Conservation (phyloP, 2,797 vertebrate species). For the Cossypha niveicapilla region DNA sequence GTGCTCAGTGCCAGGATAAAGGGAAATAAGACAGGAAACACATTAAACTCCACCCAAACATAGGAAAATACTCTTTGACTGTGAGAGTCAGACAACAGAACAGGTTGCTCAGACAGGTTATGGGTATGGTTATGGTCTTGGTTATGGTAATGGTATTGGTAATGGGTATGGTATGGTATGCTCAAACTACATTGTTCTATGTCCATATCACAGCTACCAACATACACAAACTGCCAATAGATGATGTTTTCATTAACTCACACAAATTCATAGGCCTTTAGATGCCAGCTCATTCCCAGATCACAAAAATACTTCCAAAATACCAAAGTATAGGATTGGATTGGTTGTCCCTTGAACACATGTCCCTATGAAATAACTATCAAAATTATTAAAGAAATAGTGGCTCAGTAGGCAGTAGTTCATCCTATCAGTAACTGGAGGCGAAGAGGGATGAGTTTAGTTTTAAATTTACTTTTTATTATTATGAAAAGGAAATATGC, state of each 20-base stretch:
- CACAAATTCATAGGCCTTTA: background rate
- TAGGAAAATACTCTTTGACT: background rate
- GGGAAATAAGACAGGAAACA: background rate
- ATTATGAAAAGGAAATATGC: background rate
- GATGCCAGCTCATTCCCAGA: background rate
- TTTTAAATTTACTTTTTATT: background rate
- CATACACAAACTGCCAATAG: background rate
- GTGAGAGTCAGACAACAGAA: background rate
- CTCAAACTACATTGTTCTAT: background rate
- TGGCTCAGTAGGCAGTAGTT: background rate
- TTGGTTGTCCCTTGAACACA: rapidly evolving
- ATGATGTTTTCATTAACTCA: background rate
- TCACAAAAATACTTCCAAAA: background rate
- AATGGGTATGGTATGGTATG: background rate
- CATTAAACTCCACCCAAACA: background rate
- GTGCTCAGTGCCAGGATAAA: background rate
- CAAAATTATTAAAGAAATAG: background rate
- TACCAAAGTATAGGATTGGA: rapidly evolving
- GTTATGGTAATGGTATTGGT: too few species aligned
- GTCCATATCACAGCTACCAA: background rate
- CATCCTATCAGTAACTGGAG: background rate
- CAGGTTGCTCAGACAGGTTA: background rate
- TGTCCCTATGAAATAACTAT: background rate
- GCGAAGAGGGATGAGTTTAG: background rate
- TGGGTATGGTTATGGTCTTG: background rate